A percentile compares a stretch with the other conserved stretches of the same genome.
phyloP scores from a whole-genome alignment of 1,140 invertebrate species.

The Bombyx mandarina region DNA sequence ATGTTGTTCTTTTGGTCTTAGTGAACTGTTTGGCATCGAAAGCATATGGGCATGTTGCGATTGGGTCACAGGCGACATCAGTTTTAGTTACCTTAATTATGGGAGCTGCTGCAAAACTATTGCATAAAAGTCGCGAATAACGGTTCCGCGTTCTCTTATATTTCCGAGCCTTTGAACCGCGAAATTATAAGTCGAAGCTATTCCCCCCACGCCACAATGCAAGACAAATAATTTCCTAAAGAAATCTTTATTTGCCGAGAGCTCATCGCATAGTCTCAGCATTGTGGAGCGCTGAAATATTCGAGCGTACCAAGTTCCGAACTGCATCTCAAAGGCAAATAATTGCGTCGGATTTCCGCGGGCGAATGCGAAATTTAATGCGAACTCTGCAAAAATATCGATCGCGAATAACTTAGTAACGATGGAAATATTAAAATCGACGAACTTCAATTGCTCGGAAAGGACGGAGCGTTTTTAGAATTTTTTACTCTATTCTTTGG shows the following conservation, averaged over 20 bases:
- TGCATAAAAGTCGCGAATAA: too few relatives aligned
- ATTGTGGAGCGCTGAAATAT: constrained; percentile 14
- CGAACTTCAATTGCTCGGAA: background rate
- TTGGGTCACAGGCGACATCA: too few relatives aligned
- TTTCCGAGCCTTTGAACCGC: background rate
- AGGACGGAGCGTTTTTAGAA: background rate
- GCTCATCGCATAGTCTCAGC: constrained; percentile 25
- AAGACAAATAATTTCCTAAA: constrained; percentile 1
- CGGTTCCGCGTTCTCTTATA: too few relatives aligned
- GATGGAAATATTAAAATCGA: constrained; percentile 6
- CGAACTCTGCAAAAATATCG: constrained; percentile 31
- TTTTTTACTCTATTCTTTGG: too few relatives aligned
- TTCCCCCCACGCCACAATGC: background rate
- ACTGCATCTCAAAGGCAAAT: constrained; percentile 54
- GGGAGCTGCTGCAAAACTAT: too few relatives aligned
- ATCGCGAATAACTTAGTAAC: constrained; percentile 11
- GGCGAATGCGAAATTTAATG: constrained; percentile 42
- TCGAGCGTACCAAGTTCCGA: constrained; percentile 27
- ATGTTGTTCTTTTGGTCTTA: too few relatives aligned
- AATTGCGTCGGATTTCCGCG: constrained; percentile 34
- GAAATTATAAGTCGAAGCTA: background rate
- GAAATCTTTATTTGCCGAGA: constrained; percentile 2
- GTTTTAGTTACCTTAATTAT: too few relatives aligned
- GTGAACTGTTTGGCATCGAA: too few relatives aligned
- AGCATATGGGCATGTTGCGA: too few relatives aligned